These are phyloP conservation scores for Phymanthus crucifer DNA, from an alignment of 92 coral and sea anemone species.

Conservation along the genomic window DNA sequence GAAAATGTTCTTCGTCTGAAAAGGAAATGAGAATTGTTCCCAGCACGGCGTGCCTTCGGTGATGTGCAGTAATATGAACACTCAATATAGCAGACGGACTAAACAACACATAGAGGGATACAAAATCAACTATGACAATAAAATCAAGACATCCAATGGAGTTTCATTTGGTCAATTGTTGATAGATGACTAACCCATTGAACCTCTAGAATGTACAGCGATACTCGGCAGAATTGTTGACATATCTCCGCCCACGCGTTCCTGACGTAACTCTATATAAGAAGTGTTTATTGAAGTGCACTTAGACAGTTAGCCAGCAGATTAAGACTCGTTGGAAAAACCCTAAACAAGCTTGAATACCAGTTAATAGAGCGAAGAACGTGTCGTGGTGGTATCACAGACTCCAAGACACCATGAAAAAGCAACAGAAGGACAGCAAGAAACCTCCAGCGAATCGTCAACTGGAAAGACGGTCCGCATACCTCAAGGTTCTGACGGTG, in stretches of 20 bases:
- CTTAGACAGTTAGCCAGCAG: constrained; percentile 6
- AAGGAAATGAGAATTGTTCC: not conserved
- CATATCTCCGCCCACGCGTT: constrained; percentile 29
- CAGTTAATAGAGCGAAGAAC: not conserved
- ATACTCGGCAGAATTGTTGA: not conserved
- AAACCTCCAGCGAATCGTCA: constrained; percentile 10
- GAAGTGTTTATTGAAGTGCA: not conserved
- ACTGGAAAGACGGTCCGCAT: constrained; percentile 22
- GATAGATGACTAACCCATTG: not conserved
- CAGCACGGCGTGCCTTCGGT: not conserved
- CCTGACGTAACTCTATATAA: constrained; percentile 14
- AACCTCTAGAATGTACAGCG: constrained; percentile 1
- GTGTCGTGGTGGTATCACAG: too few species aligned
- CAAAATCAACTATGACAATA: not conserved
- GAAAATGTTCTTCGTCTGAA: not conserved
- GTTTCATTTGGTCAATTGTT: not conserved
- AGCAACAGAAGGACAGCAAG: constrained; percentile 35
- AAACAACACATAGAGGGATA: not conserved
- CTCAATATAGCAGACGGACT: not conserved
- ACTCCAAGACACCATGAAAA: constrained; percentile 19
- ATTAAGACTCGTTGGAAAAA: not conserved
- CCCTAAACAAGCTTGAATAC: not conserved
- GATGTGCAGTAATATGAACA: not conserved
- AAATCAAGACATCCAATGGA: not conserved
- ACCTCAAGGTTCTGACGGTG: constrained; percentile 67